Evolutionary conservation across 2,113 vertebrate species (phyloP), one percentile per base, ranked within the genome.

Genomic region (Turnix velox): DNA sequence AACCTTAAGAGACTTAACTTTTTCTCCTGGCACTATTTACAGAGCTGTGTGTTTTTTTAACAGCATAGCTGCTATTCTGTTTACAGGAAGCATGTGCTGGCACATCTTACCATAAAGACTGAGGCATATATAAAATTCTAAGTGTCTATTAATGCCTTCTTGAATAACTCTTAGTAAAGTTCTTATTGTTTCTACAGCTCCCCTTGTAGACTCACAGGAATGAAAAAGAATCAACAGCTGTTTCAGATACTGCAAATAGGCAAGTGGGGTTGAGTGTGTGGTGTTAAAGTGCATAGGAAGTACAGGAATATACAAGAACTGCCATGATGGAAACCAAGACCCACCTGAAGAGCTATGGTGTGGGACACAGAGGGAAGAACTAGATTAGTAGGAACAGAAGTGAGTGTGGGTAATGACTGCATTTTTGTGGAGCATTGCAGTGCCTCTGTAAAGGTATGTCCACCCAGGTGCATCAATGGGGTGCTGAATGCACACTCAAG

Each of bases 391-490:
- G 68, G 24, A 91, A 46, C 31, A 71, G 35, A 62, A 63, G 30
- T 40, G 51, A 10, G 43, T 69, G 18, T 69, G 59, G 17, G 27
- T 43, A 59, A 55, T 17, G 40, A 31, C 25, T 67, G 15, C 4
- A 2, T 33, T 91, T 88, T 67, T 55, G 30, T 46, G 28, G 87
- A 72, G 18, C 5, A 5, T 0, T 37, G 8, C 31, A 35, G 9
- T 42, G 12, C 16, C 15, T 62, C 79, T 66, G 28, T 8, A 58
- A 57, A 39, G 31, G 6, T 3, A 5, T 0, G 1, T 79, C 30
- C 58, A 54, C 10, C 18, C 25, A 27, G 49, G 24, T 1, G 2
- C 1, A 0, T 30, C 10, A 2, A 27, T 18, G 20, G n/a, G 25
- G 24, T 58, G 43, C 25, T 73, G 54, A 68, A 57, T 19, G 40